Evolutionary conservation across 2,113 vertebrate species (phyloP).

Genomic region (Myrmophylax atrothorax): DNA sequence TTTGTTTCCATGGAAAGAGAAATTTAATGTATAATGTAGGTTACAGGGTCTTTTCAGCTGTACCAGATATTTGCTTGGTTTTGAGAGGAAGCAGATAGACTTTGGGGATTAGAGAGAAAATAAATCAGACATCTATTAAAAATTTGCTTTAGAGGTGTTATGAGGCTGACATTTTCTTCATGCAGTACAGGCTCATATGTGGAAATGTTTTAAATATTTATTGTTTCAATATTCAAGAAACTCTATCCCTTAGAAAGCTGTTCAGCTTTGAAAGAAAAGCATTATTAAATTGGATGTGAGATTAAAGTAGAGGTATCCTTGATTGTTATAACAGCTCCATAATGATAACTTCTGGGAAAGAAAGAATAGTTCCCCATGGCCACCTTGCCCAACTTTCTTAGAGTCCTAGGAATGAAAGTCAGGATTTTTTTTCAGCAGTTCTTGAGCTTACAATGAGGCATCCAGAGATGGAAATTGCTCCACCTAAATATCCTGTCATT

Average conservation of each 20-base stretch:
- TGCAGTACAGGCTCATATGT: neutral
- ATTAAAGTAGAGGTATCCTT: neutral
- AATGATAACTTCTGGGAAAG: neutral
- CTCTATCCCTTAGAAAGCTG: neutral
- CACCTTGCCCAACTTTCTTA: neutral
- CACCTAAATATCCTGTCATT: neutral
- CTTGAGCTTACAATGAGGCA: neutral
- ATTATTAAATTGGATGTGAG: neutral
- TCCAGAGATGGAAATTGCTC: neutral
- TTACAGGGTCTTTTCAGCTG: neutral
- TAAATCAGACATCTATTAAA: neutral
- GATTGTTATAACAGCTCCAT: neutral
- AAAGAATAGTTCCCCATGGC: neutral
- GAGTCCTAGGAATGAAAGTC: neutral
- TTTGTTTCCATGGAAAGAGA: neutral
- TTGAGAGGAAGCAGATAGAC: neutral
- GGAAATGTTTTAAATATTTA: neutral
- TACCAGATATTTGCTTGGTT: neutral
- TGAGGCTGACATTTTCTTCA: neutral
- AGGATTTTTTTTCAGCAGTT: neutral
- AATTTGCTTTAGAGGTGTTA: neutral
- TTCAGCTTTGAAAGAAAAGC: neutral
- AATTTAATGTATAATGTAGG: neutral
- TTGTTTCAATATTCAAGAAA: neutral
- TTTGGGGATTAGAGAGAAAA: neutral